Evolutionary conservation across 2,113 vertebrate species (phyloP).

Genomic region (Notiomystis cincta): DNA sequence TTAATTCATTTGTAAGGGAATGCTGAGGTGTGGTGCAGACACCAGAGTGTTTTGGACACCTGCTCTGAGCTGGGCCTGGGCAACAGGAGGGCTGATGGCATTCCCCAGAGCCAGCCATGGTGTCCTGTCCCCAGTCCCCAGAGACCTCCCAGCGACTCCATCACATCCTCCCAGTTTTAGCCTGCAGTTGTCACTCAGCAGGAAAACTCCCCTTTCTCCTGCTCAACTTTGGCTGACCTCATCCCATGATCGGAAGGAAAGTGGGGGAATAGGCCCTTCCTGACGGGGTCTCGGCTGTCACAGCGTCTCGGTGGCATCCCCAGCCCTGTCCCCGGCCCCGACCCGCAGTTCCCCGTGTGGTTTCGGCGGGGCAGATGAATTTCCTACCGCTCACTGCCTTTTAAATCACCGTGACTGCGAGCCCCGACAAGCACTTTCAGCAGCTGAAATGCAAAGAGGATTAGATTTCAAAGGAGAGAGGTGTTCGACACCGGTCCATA

Average conservation of each 20-base stretch:
- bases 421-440: background rate
- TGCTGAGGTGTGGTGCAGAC: background rate
- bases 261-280: background rate
- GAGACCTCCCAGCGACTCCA: fast-evolving
- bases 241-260: background rate
- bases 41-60: fast-evolving
- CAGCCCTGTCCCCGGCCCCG: background rate
- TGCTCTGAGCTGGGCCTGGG: background rate
- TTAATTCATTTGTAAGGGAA: background rate
- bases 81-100: background rate
- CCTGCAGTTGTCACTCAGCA: background rate
- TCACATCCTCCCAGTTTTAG: background rate
- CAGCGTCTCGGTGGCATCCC: background rate
- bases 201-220: background rate
- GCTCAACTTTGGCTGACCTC: background rate
- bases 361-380: background rate
- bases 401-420: background rate
- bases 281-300: background rate
- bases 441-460: background rate
- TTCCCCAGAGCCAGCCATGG: fast-evolving
- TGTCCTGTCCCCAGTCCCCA: fast-evolving
- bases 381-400: background rate
- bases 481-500: fast-evolving
- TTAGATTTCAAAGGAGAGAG: background rate
- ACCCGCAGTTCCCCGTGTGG: background rate